Percentiles rank a stretch among this genome's conserved stretches.
These are phyloP conservation scores for Hipposideros armiger DNA, from an alignment of 2,113 vertebrate genomes.

Conservation along the genomic window DNA sequence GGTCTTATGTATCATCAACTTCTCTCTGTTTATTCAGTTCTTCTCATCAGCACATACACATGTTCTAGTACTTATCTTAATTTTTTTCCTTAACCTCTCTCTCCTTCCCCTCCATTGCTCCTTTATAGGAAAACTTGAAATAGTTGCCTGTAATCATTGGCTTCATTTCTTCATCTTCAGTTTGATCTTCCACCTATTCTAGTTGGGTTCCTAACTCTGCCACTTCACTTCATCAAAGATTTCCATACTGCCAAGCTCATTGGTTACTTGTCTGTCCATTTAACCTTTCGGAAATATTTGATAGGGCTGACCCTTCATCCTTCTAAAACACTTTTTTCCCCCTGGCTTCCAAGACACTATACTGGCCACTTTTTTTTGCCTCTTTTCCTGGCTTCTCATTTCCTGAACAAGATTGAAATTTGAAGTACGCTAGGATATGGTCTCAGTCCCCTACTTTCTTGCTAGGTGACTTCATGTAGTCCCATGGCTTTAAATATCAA, in stretches of 20 bases:
- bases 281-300: not conserved
- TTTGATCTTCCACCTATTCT: not conserved
- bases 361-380: not conserved
- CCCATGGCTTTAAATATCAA: not conserved
- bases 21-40: not conserved
- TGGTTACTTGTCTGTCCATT: not conserved
- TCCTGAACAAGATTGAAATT: constrained; percentile 3
- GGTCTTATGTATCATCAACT: not conserved
- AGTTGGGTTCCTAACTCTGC: not conserved
- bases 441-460: not conserved
- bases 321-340: not conserved
- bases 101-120: not conserved
- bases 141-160: not conserved
- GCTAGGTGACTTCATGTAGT: not conserved
- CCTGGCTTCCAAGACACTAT: not conserved
- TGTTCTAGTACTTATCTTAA: not conserved
- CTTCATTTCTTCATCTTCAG: not conserved
- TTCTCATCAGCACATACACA: not conserved
- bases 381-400: not conserved
- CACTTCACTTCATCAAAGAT: not conserved
- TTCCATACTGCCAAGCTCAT: not conserved
- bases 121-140: not conserved
- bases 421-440: not conserved
- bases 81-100: not conserved
- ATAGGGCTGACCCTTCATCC: not conserved